Conservation (phyloP, 2,888 invertebrate species). For the Apotomis capreana region DNA sequence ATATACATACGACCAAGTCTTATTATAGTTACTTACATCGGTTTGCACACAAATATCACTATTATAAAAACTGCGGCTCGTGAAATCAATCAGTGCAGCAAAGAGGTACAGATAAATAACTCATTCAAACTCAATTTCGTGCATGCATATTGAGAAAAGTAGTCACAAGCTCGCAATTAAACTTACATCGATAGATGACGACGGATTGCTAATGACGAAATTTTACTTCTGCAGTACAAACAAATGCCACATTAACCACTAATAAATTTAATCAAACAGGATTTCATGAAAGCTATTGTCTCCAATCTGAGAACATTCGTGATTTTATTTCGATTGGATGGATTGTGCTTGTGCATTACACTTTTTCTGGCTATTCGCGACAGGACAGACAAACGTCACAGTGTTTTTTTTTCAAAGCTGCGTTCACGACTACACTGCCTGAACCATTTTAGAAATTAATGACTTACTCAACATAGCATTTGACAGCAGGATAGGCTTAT, state of each 20-base stretch:
- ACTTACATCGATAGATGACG: slow-evolving; percentile 34
- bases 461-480: background rate
- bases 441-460: background rate
- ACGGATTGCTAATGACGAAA: slow-evolving; percentile 8
- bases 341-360: slow-evolving; percentile 19
- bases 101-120: slow-evolving; percentile 14
- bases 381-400: slow-evolving; percentile 23
- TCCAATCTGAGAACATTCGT: slow-evolving; percentile 30
- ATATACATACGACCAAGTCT: background rate
- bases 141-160: slow-evolving; percentile 17
- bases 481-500: slow-evolving; percentile 20
- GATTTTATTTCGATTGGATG: slow-evolving; percentile 14
- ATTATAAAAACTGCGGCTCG: background rate
- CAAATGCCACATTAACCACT: slow-evolving; percentile 23
- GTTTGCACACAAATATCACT: background rate
- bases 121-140: slow-evolving; percentile 21
- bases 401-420: slow-evolving; percentile 20
- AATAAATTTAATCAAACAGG: slow-evolving; percentile 13
- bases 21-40: background rate
- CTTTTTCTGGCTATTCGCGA: slow-evolving; percentile 24
- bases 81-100: slow-evolving; percentile 4
- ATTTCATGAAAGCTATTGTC: slow-evolving; percentile 7
- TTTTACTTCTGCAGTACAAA: slow-evolving; percentile 6
- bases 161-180: slow-evolving; percentile 23
- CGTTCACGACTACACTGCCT: slow-evolving; percentile 6